A percentile compares a stretch with the other conserved stretches of the same genome.
Conservation (phyloP, 2,888 invertebrate genomes). For the Ypsolopha scabrella region DNA sequence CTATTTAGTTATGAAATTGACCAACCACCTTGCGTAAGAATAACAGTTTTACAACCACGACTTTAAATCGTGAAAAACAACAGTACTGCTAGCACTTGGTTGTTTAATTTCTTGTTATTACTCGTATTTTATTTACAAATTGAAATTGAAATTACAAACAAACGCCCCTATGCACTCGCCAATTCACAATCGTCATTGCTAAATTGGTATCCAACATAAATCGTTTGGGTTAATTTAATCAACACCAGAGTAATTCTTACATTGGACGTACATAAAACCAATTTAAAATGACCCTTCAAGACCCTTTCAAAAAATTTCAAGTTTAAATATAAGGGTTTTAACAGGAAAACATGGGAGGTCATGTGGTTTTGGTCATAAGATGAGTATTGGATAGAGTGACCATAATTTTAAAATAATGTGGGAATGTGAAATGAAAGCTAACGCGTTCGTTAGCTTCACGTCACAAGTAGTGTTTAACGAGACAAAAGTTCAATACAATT, state of each 20-base stretch:
- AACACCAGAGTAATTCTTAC: constrained; percentile 51
- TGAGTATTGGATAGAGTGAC: constrained; percentile 19
- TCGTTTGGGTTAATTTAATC: constrained; percentile 65
- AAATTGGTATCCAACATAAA: constrained; percentile 61
- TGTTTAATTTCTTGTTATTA: no score
- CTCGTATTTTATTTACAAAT: neutral
- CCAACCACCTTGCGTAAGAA: neutral
- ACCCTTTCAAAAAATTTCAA: constrained; percentile 7
- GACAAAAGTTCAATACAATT: constrained; percentile 18
- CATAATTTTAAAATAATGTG: constrained; percentile 49
- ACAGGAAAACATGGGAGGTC: constrained; percentile 6
- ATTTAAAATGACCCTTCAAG: constrained; percentile 23
- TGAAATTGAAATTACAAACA: constrained; percentile 5
- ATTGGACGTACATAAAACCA: constrained; percentile 28
- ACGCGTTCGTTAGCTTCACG: constrained; percentile 28
- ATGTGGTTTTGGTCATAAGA: constrained; percentile 18
- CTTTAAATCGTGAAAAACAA: neutral
- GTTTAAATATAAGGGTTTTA: no score
- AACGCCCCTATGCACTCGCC: constrained; percentile 49
- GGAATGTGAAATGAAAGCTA: constrained; percentile 31
- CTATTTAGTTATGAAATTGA: neutral
- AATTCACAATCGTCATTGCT: constrained; percentile 55
- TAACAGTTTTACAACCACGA: neutral
- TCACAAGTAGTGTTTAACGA: constrained; percentile 24
- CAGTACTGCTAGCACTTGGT: no score